Percentiles rank a stretch among this genome's conserved stretches.
phyloP scores from a whole-genome alignment of 2,888 invertebrate genomes.

The Chirona hameri region DNA sequence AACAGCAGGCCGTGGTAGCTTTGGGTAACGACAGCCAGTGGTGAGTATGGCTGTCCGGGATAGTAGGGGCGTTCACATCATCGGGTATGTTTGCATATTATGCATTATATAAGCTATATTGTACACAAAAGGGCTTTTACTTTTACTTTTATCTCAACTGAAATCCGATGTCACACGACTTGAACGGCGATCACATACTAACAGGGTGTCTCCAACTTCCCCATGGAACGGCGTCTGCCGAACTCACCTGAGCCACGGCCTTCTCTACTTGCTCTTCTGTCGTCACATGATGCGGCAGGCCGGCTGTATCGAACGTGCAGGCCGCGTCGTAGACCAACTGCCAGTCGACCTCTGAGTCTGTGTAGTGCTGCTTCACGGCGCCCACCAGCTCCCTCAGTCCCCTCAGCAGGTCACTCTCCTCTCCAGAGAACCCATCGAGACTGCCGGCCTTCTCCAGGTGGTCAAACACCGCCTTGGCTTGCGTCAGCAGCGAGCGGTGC shows the following conservation, averaged over 20 bases:
- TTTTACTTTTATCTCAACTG: no score
- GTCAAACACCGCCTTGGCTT: background rate
- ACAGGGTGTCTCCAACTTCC: no score
- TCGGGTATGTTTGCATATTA: no score
- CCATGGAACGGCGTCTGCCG: constrained; percentile 40
- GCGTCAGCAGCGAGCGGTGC: background rate
- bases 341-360: constrained; percentile 61
- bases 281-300: constrained; percentile 79
- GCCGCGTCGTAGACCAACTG: constrained; percentile 77
- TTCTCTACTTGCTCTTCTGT: constrained; percentile 60
- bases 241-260: constrained; percentile 60
- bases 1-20: no score
- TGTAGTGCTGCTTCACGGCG: background rate
- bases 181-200: no score
- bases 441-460: background rate
- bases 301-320: constrained; percentile 80
- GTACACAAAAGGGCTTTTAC: no score
- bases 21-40: no score
- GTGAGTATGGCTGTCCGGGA: no score
- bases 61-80: no score
- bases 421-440: background rate
- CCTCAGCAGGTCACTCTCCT: background rate
- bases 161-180: no score
- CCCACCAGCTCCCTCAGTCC: background rate
- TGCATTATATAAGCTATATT: no score